Evolutionary conservation across 2,113 vertebrate species (phyloP).

Genomic region (Sapayoa aenigma): DNA sequence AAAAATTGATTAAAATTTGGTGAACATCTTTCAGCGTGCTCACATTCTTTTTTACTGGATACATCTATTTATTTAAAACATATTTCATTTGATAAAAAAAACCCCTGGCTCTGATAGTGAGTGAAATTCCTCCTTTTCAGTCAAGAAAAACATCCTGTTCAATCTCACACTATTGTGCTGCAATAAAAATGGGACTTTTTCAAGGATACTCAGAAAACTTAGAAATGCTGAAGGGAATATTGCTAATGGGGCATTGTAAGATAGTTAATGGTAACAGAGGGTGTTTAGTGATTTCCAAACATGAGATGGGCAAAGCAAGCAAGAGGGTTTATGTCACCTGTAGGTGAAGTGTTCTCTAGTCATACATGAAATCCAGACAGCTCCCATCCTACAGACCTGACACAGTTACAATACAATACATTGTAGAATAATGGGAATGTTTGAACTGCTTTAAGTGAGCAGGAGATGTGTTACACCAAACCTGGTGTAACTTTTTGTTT

Average conservation of each 20-base stretch:
- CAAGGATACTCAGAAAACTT: background rate
- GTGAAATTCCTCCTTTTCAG: background rate
- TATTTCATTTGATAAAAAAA: background rate
- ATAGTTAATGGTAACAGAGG: background rate
- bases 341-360: background rate
- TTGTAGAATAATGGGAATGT: background rate
- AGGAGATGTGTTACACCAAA: background rate
- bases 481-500: background rate
- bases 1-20: background rate
- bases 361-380: rapidly evolving
- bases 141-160: background rate
- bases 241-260: background rate
- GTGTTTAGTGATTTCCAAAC: background rate
- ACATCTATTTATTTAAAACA: background rate
- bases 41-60: background rate
- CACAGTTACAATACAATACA: background rate
- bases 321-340: background rate
- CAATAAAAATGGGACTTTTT: too few species aligned
- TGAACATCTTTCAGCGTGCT: background rate
- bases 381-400: background rate
- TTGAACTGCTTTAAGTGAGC: background rate
- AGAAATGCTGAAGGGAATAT: too few species aligned
- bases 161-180: rapidly evolving
- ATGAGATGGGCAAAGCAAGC: background rate
- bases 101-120: background rate